Base-by-base conservation (phyloP, 2,113 vertebrate species). In the Lepisosteus osseus region DNA sequence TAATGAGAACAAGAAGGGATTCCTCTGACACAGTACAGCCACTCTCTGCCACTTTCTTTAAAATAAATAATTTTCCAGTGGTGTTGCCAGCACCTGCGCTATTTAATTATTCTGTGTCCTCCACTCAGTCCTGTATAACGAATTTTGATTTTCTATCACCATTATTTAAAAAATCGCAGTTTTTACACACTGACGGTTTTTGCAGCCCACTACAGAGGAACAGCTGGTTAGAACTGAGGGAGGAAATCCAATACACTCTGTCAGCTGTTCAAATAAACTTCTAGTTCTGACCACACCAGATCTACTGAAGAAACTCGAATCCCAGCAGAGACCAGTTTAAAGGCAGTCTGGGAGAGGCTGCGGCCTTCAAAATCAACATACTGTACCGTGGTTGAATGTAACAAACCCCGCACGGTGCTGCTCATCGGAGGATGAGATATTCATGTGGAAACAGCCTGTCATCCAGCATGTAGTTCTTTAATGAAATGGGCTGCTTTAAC, bases 381-480 rank as follows among this genome's bases (percentile, higher is more conserved):
- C 17, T 42, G 7, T 74, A 80, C 70, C 12, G 61, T 15, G 12
- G 77, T 75, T 65, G 65, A 72, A 77, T 67, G 75, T 67, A 76
- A 9, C 17, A 72, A 73, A 80, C 42, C 54, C 70, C 43, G 78
- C 72, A 69, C 40, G 11, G 67, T 17, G 62, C 40, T 11, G 69
- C 65, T 61, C 40, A n/a, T 79, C 70, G 71, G 54, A 65, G 51
- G 66, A 75, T 83, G 82, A 78, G 82, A 81, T 80, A 86, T 73
- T 81, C 74, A 81, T 83, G 76, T 79, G 67, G 61, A 79, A 77
- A 74, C 61, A 66, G 67, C 44, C 54, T 77, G 75, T 76, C 70
- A 74, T 56, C 61, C 67, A 29, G 65, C 56, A 54, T 11, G 78
- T 68, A 65, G 64, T 72, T 7, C 44, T 57, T 61, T 81, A 76